Percentiles rank a stretch among this genome's conserved stretches.
Evolutionary conservation across 2,797 vertebrate genomes (phyloP).

Genomic region (Enteromius paludinosus): DNA sequence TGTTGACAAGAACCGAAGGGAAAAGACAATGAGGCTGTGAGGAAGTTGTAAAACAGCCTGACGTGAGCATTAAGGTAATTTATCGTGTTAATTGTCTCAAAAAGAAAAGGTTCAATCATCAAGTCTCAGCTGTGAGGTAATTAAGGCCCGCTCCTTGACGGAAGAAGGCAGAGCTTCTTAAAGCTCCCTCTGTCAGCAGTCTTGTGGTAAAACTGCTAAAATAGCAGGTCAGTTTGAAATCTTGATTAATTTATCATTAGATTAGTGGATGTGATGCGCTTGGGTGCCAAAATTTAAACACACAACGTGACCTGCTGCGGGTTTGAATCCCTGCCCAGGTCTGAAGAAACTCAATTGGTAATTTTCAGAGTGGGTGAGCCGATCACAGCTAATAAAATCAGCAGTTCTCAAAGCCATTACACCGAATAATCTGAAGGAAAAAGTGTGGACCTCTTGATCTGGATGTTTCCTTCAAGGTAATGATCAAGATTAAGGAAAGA

Average conservation of each 20-base stretch:
- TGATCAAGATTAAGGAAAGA: constrained; percentile 1
- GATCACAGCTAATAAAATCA: constrained; percentile 36
- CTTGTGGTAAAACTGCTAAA: constrained; percentile 26
- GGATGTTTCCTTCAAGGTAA: constrained; percentile 1
- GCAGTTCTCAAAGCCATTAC: constrained; percentile 40
- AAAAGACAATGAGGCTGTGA: constrained; percentile 25
- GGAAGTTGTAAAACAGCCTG: constrained; percentile 65
- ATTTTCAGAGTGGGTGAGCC: constrained; percentile 44
- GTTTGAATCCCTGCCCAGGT: constrained; percentile 37
- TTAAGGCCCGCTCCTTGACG: neutral
- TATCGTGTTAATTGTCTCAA: constrained; percentile 74
- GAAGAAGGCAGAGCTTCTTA: neutral
- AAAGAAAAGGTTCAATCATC: constrained; percentile 34
- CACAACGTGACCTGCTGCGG: constrained; percentile 13
- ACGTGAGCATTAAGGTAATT: constrained; percentile 76
- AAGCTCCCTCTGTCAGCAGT: constrained; percentile 27
- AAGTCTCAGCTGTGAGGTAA: constrained; percentile 16
- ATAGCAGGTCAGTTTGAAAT: constrained; percentile 30
- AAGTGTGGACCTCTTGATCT: constrained; percentile 11
- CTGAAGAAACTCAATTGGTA: constrained; percentile 18
- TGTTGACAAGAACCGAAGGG: constrained; percentile 18
- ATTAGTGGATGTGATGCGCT: constrained; percentile 8
- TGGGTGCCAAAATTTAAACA: constrained; percentile 41
- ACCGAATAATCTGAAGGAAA: constrained; percentile 17
- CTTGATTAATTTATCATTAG: constrained; percentile 41